Base-by-base conservation (phyloP, 2,797 vertebrate species). In the Xerus rutilus region DNA sequence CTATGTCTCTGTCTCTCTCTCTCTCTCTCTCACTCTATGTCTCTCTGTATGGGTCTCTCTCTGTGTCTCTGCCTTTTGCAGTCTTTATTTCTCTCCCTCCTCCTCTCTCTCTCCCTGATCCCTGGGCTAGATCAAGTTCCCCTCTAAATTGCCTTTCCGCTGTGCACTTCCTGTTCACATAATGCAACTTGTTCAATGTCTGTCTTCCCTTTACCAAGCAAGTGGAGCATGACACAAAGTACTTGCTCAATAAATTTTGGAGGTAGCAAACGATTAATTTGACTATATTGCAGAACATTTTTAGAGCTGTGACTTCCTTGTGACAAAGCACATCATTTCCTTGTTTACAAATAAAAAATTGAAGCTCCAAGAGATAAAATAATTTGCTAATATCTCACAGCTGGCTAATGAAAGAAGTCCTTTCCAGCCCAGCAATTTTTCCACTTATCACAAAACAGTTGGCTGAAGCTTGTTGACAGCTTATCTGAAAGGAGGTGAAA, bases 381-480 rank as follows among this genome's bases (percentile, higher is more conserved):
- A 32, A 67, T 85, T 85, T 47, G 73, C 25, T 82, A 76, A 65
- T 81, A 81, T 84, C 79, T 93, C 95, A 67, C 64, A 79, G 79
- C 84, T 93, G 91, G 45, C n/a, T 86, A 39, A 28, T 23, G 43
- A 82, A 92, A 70, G 28, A 7, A 3, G 2, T 70, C 5, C 65
- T 52, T 85, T 82, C 39, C 35, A 43, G 62, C 18, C 78, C 84
- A 52, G 64, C 28, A 45, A 9, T 35, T 86, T 65, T 67, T 57
- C 77, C 67, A 17, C 18, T 35, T 11, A 32, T 25, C 65, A 28
- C 54, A 76, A 25, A 70, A 72, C 91, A 95, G 88, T 91, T 92
- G 76, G 35, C 28, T 0, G 0, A 59, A 65, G 87, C 43, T 67
- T 54, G 43, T 47, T 62, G 93, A 57, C 77, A 57, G 13, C 13